A percentile compares a stretch with the other conserved stretches of the same genome.
These are phyloP conservation scores for Enoplosus armatus DNA, from an alignment of 2,797 vertebrate species.

Conservation along the genomic window DNA sequence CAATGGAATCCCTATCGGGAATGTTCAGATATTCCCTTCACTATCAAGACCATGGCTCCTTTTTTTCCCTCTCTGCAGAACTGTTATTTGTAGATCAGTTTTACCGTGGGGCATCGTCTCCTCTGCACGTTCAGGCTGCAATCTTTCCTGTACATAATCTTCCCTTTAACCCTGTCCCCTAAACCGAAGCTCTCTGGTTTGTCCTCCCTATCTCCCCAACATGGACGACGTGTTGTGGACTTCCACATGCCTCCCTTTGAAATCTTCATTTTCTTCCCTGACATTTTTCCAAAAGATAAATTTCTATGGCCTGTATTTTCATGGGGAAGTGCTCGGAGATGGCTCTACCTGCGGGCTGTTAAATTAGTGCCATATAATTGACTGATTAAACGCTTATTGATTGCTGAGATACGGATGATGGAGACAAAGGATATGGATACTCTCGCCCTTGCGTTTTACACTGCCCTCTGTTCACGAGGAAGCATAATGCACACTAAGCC, in stretches of 20 bases:
- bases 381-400: slow-evolving; percentile 88
- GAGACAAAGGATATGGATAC: slow-evolving; percentile 76
- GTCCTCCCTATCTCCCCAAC: slow-evolving; percentile 66
- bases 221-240: slow-evolving; percentile 69
- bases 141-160: slow-evolving; percentile 55
- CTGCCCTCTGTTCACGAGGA: slow-evolving; percentile 65
- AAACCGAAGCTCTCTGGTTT: slow-evolving; percentile 38
- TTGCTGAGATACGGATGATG: slow-evolving; percentile 80
- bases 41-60: slow-evolving; percentile 20
- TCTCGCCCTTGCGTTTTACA: slow-evolving; percentile 76
- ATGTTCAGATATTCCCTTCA: slow-evolving; percentile 40
- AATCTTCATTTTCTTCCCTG: slow-evolving; percentile 81
- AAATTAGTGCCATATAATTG: slow-evolving; percentile 85
- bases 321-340: slow-evolving; percentile 73
- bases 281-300: slow-evolving; percentile 86
- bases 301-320: slow-evolving; percentile 82
- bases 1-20: slow-evolving; percentile 23
- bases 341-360: slow-evolving; percentile 83
- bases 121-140: slow-evolving; percentile 35
- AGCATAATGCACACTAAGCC: slow-evolving; percentile 43
- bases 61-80: slow-evolving; percentile 38
- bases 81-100: slow-evolving; percentile 60
- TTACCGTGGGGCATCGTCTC: slow-evolving; percentile 55
- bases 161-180: slow-evolving; percentile 45
- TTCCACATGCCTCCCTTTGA: slow-evolving; percentile 69